These are phyloP conservation scores for Synanthedon myopaeformis DNA, from an alignment of 2,888 invertebrate genomes.

Conservation along the genomic window DNA sequence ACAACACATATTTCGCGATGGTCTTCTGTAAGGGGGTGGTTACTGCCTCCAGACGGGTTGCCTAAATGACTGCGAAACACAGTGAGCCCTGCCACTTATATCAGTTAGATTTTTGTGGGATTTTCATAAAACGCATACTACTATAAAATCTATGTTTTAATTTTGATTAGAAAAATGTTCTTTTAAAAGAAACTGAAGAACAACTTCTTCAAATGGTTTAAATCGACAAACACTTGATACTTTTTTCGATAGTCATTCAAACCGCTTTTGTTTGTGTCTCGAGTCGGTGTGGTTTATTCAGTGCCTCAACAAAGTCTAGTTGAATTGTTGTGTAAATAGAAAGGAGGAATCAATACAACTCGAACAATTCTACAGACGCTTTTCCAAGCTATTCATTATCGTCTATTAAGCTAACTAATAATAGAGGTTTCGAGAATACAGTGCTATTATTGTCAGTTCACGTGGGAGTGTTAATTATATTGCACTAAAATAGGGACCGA, in stretches of 20 bases:
- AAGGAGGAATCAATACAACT: slow-evolving; percentile 18
- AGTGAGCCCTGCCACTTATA: too few relatives aligned
- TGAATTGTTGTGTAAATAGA: slow-evolving; percentile 36
- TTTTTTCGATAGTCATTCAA: slow-evolving; percentile 1
- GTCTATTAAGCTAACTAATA: not conserved
- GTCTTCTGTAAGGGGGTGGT: too few relatives aligned
- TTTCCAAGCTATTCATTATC: slow-evolving; percentile 36
- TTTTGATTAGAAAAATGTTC: too few relatives aligned
- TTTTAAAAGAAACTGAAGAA: not conserved
- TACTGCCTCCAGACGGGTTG: too few relatives aligned
- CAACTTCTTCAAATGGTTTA: not conserved
- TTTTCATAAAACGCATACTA: too few relatives aligned
- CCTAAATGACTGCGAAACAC: too few relatives aligned
- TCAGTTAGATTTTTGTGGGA: too few relatives aligned
- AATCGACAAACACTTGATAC: not conserved
- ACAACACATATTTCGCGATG: too few relatives aligned
- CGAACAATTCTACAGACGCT: slow-evolving; percentile 17
- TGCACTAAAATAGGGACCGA: not conserved
- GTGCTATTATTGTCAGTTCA: not conserved
- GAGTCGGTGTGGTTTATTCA: not conserved
- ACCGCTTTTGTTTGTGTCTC: not conserved
- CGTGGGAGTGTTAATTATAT: not conserved
- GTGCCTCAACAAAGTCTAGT: slow-evolving; percentile 6
- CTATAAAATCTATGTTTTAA: too few relatives aligned
- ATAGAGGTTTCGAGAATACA: not conserved